Conservation (phyloP, 2,888 invertebrate genomes). For the Poecilobothrus nobilitatus region DNA sequence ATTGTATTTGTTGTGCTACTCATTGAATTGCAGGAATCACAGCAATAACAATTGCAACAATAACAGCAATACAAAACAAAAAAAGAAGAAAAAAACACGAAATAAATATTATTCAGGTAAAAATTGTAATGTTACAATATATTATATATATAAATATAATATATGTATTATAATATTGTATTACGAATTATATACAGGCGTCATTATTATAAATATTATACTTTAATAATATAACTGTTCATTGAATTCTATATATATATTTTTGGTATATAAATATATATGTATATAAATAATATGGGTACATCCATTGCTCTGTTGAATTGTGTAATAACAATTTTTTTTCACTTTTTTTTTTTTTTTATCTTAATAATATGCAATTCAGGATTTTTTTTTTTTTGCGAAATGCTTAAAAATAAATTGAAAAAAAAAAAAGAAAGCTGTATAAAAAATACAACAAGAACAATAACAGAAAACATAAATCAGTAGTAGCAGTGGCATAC, state of each 20-base stretch:
- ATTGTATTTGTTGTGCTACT: too few relatives aligned
- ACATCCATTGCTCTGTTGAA: neutral
- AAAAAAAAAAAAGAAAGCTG: neutral
- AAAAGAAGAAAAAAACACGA: too few relatives aligned
- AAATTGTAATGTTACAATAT: too few relatives aligned
- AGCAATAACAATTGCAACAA: too few relatives aligned
- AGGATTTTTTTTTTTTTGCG: neutral
- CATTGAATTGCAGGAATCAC: too few relatives aligned
- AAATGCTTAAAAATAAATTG: neutral
- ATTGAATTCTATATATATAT: neutral
- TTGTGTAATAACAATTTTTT: constrained; percentile 1
- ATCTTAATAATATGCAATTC: neutral
- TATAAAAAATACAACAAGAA: neutral
- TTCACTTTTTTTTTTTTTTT: neutral
- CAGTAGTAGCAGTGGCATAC: too few relatives aligned
- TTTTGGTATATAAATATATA: neutral
- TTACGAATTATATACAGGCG: neutral
- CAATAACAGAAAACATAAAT: neutral
- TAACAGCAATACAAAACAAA: too few relatives aligned
- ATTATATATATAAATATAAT: too few relatives aligned
- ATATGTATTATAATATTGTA: too few relatives aligned
- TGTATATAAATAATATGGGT: neutral
- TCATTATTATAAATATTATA: neutral
- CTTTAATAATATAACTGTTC: constrained; percentile 3
- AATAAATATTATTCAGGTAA: too few relatives aligned